Evolutionary conservation across 2,888 invertebrate genomes (phyloP).

Genomic region (Neocrepidodera transversa): DNA sequence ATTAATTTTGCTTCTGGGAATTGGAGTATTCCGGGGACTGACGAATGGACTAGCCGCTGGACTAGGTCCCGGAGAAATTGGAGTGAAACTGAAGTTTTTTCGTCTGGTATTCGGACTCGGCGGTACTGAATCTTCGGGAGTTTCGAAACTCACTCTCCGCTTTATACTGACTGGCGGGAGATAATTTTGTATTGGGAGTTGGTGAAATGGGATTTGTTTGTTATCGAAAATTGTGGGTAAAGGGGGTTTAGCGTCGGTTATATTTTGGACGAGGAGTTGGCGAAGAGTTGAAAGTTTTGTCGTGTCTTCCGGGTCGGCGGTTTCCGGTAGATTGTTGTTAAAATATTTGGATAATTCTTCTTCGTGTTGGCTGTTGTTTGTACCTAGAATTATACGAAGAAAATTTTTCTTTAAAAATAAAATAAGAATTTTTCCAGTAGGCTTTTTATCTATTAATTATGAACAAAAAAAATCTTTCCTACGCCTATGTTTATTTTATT

Average conservation of each 20-base stretch:
- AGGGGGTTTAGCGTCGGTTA: constrained; percentile 45
- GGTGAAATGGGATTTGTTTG: constrained; percentile 21
- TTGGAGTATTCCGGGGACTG: constrained; percentile 75
- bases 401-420: no score
- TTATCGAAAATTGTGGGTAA: constrained; percentile 27
- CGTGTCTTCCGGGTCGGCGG: constrained; percentile 52
- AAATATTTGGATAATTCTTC: constrained; percentile 87
- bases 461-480: no score
- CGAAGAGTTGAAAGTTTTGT: constrained; percentile 76
- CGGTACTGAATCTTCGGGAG: constrained; percentile 64
- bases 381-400: constrained; percentile 62
- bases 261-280: constrained; percentile 67
- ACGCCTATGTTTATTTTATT: no score
- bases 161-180: constrained; percentile 44
- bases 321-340: constrained; percentile 61
- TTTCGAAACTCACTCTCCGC: constrained; percentile 68
- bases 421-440: no score
- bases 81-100: constrained; percentile 84
- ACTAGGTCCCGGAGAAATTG: constrained; percentile 83
- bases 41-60: constrained; percentile 82
- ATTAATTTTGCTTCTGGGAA: constrained; percentile 70
- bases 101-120: constrained; percentile 80
- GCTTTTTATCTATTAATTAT: no score
- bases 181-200: constrained; percentile 29
- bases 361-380: constrained; percentile 79